A percentile compares a stretch with the other conserved stretches of the same genome.
Conservation (phyloP, 2,797 vertebrate genomes). For the Morelia viridis region DNA sequence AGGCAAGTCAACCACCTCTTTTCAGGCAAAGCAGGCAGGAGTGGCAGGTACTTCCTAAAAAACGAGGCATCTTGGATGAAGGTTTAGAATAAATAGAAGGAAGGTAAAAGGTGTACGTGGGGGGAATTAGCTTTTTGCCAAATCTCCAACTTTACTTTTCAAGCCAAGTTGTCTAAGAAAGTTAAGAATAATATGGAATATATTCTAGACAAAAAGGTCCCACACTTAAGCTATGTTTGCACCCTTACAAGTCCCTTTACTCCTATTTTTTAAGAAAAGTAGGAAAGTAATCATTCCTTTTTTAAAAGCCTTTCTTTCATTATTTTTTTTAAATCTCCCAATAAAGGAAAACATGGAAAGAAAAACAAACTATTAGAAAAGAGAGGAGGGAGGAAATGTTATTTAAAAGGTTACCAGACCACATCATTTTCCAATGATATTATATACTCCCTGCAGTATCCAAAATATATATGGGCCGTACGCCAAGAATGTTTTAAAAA, state of each 20-base stretch:
- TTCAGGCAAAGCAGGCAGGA: conserved; percentile 33
- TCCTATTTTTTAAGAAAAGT: conserved; percentile 11
- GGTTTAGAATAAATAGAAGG: conserved; percentile 41
- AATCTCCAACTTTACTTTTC: conserved; percentile 30
- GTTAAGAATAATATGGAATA: conserved; percentile 61
- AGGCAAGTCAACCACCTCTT: conserved; percentile 29
- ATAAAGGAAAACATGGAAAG: conserved; percentile 99
- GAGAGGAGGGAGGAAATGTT: conserved; percentile 99
- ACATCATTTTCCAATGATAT: conserved; percentile 99
- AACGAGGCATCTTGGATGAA: conserved; percentile 40
- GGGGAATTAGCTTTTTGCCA: conserved; percentile 18
- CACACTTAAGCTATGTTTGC: conserved; percentile 60
- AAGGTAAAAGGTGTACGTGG: conserved; percentile 31
- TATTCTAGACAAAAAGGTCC: conserved; percentile 66
- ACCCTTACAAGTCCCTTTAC: conserved; percentile 63
- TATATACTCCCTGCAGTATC: conserved; percentile 98
- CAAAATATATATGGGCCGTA: conserved; percentile 97
- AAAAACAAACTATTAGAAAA: conserved; percentile 99
- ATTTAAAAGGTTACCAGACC: conserved; percentile 99
- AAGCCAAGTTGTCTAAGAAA: conserved; percentile 48
- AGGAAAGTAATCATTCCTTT: conserved; percentile 48
- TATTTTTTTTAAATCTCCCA: conserved; percentile 78
- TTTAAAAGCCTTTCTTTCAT: conserved; percentile 74
- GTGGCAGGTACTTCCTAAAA: conserved; percentile 72
- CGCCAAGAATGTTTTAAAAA: conserved; percentile 94